phyloP scores from a whole-genome alignment of 2,888 invertebrate genomes.

The Pollenia angustigena region DNA sequence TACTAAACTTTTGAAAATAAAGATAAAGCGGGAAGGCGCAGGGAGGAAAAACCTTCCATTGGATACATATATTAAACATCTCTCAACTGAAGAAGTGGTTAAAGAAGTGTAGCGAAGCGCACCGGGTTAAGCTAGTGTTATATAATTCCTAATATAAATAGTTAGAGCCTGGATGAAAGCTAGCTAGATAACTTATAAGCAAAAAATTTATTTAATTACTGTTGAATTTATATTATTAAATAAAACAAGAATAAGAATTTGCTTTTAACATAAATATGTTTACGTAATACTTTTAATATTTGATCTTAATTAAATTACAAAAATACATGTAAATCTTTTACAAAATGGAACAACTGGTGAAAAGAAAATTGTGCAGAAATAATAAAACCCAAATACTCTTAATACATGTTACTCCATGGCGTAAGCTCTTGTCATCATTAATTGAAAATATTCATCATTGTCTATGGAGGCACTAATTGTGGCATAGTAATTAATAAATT shows the following conservation, averaged over 20 bases:
- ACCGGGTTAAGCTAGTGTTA: no score
- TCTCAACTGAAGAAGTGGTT: no score
- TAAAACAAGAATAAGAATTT: not conserved
- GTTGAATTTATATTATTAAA: not conserved
- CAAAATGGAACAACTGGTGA: not conserved
- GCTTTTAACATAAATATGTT: constrained; percentile 11
- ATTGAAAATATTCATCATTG: constrained; percentile 96
- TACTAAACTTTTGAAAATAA: no score
- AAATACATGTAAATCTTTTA: constrained; percentile 15
- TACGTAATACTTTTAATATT: constrained; percentile 43
- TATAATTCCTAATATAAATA: no score
- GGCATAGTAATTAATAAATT: constrained; percentile 97
- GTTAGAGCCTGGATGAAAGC: no score
- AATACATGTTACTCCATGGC: constrained; percentile 87
- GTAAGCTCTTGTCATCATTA: constrained; percentile 97
- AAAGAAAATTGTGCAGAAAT: constrained; percentile 39
- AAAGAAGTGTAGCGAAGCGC: no score
- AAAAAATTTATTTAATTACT: no score
- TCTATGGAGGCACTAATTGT: constrained; percentile 98
- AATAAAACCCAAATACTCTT: constrained; percentile 16
- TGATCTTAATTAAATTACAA: constrained; percentile 40
- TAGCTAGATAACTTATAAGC: no score
- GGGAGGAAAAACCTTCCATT: no score
- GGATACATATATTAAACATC: no score
- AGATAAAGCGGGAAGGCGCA: no score